These are phyloP conservation scores for Heliconius ethilla DNA, from an alignment of 2,888 invertebrate species.

Conservation along the genomic window DNA sequence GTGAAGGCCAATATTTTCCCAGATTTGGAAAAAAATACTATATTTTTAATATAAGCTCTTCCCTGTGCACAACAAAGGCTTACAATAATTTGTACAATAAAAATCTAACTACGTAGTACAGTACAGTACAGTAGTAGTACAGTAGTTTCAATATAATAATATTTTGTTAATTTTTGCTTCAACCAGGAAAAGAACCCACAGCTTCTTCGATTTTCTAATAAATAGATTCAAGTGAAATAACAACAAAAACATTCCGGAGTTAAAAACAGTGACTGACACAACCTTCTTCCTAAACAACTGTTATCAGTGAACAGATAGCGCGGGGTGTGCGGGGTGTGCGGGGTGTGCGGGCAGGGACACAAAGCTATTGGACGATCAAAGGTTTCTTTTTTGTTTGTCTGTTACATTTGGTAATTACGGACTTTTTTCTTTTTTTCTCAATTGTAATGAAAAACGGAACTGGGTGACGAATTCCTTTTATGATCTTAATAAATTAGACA, in stretches of 20 bases:
- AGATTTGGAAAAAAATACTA: no score
- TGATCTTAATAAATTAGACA: neutral
- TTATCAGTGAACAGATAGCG: constrained; percentile 4
- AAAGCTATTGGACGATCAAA: constrained; percentile 4
- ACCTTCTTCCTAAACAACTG: constrained; percentile 11
- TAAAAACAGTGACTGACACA: constrained; percentile 16
- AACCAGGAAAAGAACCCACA: neutral
- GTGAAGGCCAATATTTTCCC: no score
- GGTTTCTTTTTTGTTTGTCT: constrained; percentile 3
- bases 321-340: constrained; percentile 1
- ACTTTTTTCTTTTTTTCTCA: neutral
- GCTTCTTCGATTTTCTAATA: neutral
- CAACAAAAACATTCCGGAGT: neutral
- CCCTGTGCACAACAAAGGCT: no score
- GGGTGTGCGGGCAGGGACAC: neutral
- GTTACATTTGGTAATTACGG: constrained; percentile 16
- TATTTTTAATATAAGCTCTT: no score
- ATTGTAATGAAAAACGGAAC: neutral
- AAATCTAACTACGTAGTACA: neutral
- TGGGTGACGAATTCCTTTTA: neutral
- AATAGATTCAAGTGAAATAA: neutral
- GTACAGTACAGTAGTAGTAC: no score
- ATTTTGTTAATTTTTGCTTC: neutral
- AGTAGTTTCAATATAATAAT: neutral
- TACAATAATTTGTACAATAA: no score